Evolutionary conservation across 2,797 vertebrate genomes (phyloP).

Genomic region (Dipus sagitta): DNA sequence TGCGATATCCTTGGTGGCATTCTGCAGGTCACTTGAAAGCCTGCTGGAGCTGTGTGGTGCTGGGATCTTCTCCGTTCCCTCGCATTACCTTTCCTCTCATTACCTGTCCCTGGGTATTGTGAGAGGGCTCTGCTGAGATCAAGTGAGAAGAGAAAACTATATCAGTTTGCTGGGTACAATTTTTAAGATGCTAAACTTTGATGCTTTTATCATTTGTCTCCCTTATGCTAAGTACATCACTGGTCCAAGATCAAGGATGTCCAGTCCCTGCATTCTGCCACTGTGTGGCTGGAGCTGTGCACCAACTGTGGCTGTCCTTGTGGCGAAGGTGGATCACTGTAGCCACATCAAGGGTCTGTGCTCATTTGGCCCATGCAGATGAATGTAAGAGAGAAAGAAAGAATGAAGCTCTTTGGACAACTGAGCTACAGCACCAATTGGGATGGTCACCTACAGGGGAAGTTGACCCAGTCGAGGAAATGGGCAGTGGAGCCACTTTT

Average conservation of each 20-base stretch:
- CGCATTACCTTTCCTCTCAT: background rate
- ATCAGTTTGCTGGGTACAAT: background rate
- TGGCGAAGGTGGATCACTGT: background rate
- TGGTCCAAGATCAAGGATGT: background rate
- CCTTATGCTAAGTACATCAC: background rate
- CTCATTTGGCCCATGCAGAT: background rate
- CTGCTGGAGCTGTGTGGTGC: background rate
- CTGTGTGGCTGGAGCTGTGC: background rate
- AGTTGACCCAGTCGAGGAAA: background rate
- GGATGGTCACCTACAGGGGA: background rate
- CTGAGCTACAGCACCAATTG: background rate
- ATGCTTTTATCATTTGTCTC: background rate
- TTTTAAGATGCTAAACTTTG: slow-evolving; percentile 15
- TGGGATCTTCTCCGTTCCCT: background rate
- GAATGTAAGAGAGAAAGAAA: background rate
- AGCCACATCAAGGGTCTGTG: slow-evolving; percentile 1
- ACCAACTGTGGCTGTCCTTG: background rate
- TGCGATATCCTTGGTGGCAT: background rate
- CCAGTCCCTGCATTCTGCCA: background rate
- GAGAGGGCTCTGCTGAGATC: background rate
- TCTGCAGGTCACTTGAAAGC: background rate
- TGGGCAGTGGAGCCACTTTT: background rate
- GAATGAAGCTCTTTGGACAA: background rate
- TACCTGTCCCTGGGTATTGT: background rate
- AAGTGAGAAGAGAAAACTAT: slow-evolving; percentile 13